Evolutionary conservation across 2,797 vertebrate genomes (phyloP).

Genomic region (Cheracebus regulus): DNA sequence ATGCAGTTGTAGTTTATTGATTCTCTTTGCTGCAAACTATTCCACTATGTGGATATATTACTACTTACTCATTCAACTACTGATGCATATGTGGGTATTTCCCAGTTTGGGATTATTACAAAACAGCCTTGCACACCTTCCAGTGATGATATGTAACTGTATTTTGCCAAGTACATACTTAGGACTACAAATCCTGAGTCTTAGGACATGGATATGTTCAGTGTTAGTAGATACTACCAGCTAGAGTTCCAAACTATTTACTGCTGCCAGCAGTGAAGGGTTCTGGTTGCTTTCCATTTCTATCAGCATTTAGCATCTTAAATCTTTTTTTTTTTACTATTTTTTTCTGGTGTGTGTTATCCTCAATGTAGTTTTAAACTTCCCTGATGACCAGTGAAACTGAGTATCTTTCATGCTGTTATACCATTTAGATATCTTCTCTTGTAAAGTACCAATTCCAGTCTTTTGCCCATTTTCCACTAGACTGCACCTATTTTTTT

Average conservation of each 20-base stretch:
- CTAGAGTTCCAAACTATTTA: background rate
- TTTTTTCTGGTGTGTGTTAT: background rate
- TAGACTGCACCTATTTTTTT: background rate
- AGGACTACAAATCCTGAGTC: background rate
- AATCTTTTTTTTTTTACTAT: background rate
- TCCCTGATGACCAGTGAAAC: background rate
- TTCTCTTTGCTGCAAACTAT: background rate
- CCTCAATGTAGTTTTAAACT: constrained; percentile 6
- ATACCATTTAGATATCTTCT: background rate
- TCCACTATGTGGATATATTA: background rate
- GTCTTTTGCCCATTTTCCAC: constrained; percentile 5
- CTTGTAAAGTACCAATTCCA: background rate
- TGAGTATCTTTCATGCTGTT: background rate
- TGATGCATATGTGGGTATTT: background rate
- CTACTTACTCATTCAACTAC: background rate
- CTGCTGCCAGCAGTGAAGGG: background rate
- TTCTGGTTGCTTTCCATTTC: background rate
- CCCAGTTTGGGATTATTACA: background rate
- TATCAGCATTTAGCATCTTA: background rate
- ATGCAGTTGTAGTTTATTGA: background rate
- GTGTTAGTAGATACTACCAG: background rate
- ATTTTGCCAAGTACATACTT: background rate
- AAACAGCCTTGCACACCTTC: background rate
- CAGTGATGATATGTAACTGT: background rate
- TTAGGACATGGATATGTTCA: background rate